phyloP scores from a whole-genome alignment of 2,113 vertebrate genomes.

The Saiga tatarica region DNA sequence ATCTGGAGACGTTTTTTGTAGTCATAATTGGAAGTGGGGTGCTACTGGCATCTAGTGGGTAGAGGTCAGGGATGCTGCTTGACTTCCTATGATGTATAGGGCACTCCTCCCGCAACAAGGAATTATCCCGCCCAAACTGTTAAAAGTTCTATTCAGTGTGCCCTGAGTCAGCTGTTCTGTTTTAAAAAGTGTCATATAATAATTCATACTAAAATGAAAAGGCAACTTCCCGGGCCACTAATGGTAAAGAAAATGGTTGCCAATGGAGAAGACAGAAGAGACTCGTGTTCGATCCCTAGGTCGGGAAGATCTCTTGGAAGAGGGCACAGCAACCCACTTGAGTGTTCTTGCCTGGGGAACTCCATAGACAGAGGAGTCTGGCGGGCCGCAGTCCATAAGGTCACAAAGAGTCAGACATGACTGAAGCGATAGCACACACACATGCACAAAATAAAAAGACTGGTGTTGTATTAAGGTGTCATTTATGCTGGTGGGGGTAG shows the following conservation, averaged over 20 bases:
- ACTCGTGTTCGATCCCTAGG: neutral
- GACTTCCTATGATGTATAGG: neutral
- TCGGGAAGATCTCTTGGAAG: neutral
- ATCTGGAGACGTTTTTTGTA: neutral
- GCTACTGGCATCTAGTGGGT: neutral
- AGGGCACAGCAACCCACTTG: neutral
- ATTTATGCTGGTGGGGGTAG: neutral
- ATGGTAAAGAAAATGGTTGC: neutral
- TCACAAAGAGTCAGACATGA: neutral
- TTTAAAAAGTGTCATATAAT: neutral
- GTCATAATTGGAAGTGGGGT: neutral
- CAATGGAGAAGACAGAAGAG: neutral
- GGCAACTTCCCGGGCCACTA: neutral
- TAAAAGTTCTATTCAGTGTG: neutral
- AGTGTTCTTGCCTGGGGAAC: neutral
- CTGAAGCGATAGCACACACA: accelerated
- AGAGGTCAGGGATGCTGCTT: neutral
- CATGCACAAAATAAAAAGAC: neutral
- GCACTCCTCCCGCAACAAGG: neutral
- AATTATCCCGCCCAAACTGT: neutral
- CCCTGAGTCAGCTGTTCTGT: neutral
- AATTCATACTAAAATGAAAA: neutral
- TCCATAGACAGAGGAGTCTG: neutral
- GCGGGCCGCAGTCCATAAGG: accelerated
- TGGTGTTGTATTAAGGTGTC: neutral